A percentile compares a stretch with the other conserved stretches of the same genome.
Evolutionary conservation across 2,113 vertebrate species (phyloP).

Genomic region (Oceanites oceanicus): DNA sequence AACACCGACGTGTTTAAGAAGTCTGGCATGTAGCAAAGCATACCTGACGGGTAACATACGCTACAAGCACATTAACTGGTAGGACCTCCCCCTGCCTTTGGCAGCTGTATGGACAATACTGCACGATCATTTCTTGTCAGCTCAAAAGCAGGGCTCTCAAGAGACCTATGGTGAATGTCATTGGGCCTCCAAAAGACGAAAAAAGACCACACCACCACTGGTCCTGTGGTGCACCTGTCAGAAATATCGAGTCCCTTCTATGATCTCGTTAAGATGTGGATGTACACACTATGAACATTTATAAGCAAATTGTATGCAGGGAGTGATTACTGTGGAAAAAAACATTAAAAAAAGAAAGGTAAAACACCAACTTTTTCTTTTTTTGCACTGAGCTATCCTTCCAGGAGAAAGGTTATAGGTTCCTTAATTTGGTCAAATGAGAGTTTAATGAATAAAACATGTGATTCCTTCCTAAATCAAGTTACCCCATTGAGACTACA

Average conservation of each 20-base stretch:
- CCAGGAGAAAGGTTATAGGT: neutral
- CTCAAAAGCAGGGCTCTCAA: neutral
- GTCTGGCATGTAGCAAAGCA: neutral
- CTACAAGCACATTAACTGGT: neutral
- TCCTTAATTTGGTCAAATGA: neutral
- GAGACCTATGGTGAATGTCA: neutral
- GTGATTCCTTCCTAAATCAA: neutral
- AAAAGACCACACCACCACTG: neutral
- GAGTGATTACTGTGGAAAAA: neutral
- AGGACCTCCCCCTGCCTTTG: neutral
- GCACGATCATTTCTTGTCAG: neutral
- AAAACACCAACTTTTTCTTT: neutral
- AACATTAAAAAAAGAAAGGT: neutral
- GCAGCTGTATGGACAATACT: neutral
- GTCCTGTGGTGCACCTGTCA: neutral
- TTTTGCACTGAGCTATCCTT: neutral
- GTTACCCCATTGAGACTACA: neutral
- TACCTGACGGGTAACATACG: fast-evolving
- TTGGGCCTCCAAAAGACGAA: neutral
- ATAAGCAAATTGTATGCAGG: neutral
- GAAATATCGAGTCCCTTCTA: neutral
- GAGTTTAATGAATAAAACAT: neutral
- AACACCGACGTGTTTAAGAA: neutral
- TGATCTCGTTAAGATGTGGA: neutral
- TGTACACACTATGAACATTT: neutral